A percentile compares a stretch with the other conserved stretches of the same genome.
phyloP scores from a whole-genome alignment of 2,888 invertebrate species.

The Zaprionus lineosus region DNA sequence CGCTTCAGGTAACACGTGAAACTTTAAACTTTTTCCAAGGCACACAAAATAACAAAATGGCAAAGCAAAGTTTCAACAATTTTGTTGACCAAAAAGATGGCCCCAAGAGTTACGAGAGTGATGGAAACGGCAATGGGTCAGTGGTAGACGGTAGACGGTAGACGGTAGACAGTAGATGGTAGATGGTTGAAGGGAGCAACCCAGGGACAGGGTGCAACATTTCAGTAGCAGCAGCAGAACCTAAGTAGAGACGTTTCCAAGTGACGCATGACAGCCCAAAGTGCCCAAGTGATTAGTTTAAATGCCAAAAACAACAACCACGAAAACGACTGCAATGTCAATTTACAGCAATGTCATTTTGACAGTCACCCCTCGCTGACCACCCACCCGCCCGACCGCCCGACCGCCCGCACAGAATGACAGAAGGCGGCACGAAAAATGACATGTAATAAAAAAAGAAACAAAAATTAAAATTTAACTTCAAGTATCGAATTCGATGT shows the following conservation, averaged over 20 bases:
- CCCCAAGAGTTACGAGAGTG: no score
- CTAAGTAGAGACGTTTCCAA: conserved; percentile 44
- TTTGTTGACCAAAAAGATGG: conserved; percentile 5
- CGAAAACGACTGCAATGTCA: conserved; percentile 36
- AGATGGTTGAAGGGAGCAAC: no score
- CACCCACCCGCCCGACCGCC: no score
- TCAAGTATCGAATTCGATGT: no score
- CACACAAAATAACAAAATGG: conserved; percentile 27
- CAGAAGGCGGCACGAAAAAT: conserved; percentile 9
- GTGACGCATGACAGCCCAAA: conserved; percentile 50
- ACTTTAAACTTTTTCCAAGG: conserved; percentile 26
- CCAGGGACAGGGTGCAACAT: background rate
- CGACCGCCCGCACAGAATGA: background rate
- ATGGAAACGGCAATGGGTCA: no score
- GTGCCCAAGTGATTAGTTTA: conserved; percentile 59
- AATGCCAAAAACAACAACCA: conserved; percentile 46
- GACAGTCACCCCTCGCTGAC: conserved; percentile 24
- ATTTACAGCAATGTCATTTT: conserved; percentile 38
- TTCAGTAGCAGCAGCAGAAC: background rate
- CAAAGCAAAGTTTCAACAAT: conserved; percentile 41
- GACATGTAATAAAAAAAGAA: no score
- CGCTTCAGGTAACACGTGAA: conserved; percentile 25
- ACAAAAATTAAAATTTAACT: no score
- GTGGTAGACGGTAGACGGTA: no score
- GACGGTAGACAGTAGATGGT: no score